phyloP scores from a whole-genome alignment of 53 echinoderm and acorn worm genomes.

The Hippasteria phrygiana region DNA sequence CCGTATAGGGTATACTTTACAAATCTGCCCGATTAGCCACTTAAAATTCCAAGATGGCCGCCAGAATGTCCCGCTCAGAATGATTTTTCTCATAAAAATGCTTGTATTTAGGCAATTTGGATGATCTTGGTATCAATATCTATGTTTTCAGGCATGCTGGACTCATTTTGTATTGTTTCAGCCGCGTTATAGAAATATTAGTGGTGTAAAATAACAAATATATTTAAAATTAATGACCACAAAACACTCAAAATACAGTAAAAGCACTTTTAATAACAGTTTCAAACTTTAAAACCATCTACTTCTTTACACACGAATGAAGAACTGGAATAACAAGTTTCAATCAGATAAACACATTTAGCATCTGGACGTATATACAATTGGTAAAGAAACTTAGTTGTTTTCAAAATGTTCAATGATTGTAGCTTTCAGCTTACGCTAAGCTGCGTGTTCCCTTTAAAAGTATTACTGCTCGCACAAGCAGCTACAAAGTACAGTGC shows the following conservation, averaged over 20 bases:
- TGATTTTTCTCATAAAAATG: not conserved
- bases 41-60: constrained; percentile 31
- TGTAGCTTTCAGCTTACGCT: not conserved
- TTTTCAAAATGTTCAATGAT: too few species aligned
- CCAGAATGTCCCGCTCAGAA: not conserved
- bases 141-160: constrained; percentile 1
- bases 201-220: not conserved
- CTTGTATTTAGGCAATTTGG: not conserved
- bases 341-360: too few species aligned
- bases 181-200: too few species aligned
- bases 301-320: too few species aligned
- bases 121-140: not conserved
- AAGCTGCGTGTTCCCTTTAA: not conserved
- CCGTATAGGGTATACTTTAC: not conserved
- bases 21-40: constrained; percentile 35
- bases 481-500: not conserved
- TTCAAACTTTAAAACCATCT: too few species aligned
- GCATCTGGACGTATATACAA: too few species aligned
- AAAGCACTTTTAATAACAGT: too few species aligned
- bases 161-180: not conserved
- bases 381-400: too few species aligned
- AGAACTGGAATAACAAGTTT: too few species aligned
- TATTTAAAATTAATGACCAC: not conserved
- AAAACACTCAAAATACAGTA: too few species aligned
- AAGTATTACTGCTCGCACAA: not conserved